These are phyloP conservation scores for Propithecus coquereli DNA, from an alignment of 2,113 vertebrate genomes.

Conservation along the genomic window DNA sequence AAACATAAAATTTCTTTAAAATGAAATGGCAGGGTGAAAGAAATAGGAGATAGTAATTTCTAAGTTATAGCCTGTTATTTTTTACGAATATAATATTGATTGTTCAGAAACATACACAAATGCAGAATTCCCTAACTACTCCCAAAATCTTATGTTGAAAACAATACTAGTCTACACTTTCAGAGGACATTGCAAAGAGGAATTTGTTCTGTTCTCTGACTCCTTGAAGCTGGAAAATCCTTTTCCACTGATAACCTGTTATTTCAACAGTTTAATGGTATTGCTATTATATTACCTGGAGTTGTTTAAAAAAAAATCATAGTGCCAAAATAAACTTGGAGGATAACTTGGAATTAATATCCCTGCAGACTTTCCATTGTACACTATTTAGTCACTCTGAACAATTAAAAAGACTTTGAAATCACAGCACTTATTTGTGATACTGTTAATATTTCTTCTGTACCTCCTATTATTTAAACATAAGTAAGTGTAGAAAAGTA, in stretches of 20 bases:
- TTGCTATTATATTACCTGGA: neutral
- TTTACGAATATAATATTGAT: neutral
- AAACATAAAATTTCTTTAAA: neutral
- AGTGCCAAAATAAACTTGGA: neutral
- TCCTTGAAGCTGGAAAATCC: neutral
- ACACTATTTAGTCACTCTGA: neutral
- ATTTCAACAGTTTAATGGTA: neutral
- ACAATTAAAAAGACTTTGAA: neutral
- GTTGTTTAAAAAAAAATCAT: neutral
- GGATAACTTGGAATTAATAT: neutral
- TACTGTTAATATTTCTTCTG: neutral
- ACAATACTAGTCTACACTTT: neutral
- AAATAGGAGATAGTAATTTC: neutral
- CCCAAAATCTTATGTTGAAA: neutral
- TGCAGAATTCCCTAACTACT: neutral
- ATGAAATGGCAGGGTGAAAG: neutral
- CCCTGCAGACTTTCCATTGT: neutral
- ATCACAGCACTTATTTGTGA: neutral
- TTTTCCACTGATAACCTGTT: neutral
- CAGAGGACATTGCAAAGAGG: neutral
- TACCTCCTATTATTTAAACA: neutral
- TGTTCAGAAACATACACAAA: neutral
- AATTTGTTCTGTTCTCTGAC: neutral
- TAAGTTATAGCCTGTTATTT: neutral
- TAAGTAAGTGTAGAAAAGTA: neutral